Evolutionary conservation across 2,113 vertebrate genomes (phyloP).

Genomic region (Falcunculus frontatus): DNA sequence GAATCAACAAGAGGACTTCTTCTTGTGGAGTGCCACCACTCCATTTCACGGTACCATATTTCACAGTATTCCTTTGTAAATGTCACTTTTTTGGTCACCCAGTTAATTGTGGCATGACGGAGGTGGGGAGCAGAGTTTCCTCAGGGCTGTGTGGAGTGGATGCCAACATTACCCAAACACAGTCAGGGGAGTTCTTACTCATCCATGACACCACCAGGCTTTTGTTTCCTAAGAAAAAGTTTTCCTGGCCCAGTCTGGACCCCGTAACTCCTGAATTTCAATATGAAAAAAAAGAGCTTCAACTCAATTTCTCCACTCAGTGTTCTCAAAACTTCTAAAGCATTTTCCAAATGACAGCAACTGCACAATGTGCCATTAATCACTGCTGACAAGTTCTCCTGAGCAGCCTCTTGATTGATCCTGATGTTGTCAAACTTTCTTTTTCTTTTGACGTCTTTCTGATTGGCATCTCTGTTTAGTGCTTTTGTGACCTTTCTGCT

Average conservation of each 20-base stretch:
- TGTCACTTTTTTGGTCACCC: not conserved
- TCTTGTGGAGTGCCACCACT: not conserved
- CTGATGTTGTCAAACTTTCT: slow-evolving; percentile 62
- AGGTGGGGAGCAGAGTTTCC: not conserved
- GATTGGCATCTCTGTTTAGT: slow-evolving; percentile 38
- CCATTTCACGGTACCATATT: not conserved
- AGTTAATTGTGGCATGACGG: not conserved
- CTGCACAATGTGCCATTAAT: slow-evolving; percentile 12
- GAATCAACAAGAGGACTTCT: fast-evolving
- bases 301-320: not conserved
- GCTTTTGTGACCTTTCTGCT: slow-evolving; percentile 46
- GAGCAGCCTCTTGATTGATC: slow-evolving; percentile 34
- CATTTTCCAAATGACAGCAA: slow-evolving; percentile 22
- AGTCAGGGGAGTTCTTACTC: not conserved
- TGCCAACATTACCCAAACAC: not conserved
- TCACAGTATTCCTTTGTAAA: not conserved
- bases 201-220: not conserved
- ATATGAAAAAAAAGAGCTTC: not conserved
- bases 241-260: not conserved
- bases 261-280: not conserved
- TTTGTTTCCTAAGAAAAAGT: not conserved
- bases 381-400: slow-evolving; percentile 39
- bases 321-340: not conserved
- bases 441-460: slow-evolving; percentile 29
- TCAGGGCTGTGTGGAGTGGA: not conserved